phyloP scores from a whole-genome alignment of 2,113 vertebrate genomes.

The Myocastor coypus region DNA sequence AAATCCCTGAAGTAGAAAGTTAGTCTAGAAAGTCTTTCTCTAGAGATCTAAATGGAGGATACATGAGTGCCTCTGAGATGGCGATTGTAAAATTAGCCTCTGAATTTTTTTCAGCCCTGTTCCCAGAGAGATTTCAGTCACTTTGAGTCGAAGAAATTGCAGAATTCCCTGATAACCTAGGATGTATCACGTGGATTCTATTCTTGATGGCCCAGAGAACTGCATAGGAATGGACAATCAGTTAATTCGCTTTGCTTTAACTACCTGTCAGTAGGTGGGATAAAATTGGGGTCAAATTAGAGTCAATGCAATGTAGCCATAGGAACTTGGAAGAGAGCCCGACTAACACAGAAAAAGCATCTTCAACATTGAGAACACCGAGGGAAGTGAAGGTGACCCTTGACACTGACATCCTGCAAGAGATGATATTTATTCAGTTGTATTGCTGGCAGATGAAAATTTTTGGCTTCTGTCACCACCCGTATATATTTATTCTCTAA shows the following conservation, averaged over 20 bases:
- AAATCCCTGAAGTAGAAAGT: background rate
- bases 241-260: background rate
- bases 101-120: background rate
- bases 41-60: background rate
- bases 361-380: constrained; percentile 3
- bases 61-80: background rate
- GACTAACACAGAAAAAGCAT: background rate
- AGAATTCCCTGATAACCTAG: background rate
- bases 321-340: background rate
- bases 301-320: background rate
- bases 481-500: background rate
- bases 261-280: background rate
- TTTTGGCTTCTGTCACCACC: background rate
- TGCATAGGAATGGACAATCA: background rate
- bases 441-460: background rate
- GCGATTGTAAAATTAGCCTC: background rate
- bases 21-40: background rate
- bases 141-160: background rate
- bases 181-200: background rate
- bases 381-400: background rate
- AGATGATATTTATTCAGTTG: constrained; percentile 25
- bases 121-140: background rate
- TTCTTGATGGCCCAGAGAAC: background rate
- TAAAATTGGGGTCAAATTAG: background rate
- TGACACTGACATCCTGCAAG: background rate